Percentiles rank a stretch among this genome's conserved stretches.
Evolutionary conservation across 2,113 vertebrate species (phyloP).

Genomic region (Ammodramus savannarum): DNA sequence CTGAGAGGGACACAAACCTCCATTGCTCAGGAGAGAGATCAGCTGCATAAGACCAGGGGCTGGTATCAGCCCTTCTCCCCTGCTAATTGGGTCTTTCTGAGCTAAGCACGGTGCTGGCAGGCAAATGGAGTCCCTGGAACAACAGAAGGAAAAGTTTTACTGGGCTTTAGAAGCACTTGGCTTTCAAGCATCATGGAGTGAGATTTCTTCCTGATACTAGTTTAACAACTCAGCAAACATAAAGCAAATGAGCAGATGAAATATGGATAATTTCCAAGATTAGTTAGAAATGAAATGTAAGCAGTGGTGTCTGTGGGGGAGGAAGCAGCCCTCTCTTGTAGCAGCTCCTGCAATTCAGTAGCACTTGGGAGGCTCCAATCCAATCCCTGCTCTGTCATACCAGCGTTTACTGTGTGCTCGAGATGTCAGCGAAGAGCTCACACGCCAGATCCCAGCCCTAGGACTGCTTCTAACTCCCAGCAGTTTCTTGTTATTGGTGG

Average conservation of each 20-base stretch:
- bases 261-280: background rate
- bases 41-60: background rate
- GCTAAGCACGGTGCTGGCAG: background rate
- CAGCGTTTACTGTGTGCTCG: background rate
- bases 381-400: background rate
- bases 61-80: background rate
- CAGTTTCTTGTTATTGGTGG: background rate
- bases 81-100: background rate
- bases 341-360: background rate
- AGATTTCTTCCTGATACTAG: background rate
- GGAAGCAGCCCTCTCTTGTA: background rate
- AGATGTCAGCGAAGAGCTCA: background rate
- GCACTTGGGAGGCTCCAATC: background rate
- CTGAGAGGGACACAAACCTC: background rate
- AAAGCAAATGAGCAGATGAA: background rate
- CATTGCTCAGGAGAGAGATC: background rate
- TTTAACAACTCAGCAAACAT: background rate
- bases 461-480: background rate
- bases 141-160: background rate
- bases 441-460: background rate
- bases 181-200: background rate
- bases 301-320: background rate
- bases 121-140: background rate
- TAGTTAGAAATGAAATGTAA: background rate
- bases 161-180: background rate